A percentile compares a stretch with the other conserved stretches of the same genome.
These are phyloP conservation scores for Apostichopus japonicus DNA, from an alignment of 35 echinoderm and acorn worm species.

Conservation along the genomic window DNA sequence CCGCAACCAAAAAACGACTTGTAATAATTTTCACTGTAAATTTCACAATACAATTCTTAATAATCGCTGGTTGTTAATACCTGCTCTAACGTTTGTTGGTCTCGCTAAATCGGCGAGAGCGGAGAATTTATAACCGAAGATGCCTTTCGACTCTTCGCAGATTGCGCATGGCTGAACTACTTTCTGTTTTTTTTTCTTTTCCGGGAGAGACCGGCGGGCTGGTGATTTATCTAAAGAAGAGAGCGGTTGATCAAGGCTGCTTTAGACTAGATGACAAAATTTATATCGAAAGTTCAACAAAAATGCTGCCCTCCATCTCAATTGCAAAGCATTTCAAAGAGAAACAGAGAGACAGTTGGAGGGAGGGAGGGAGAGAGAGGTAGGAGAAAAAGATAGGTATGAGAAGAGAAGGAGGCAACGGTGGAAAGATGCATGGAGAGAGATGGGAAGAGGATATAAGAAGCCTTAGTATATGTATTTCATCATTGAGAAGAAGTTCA, in stretches of 20 bases:
- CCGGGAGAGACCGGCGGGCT: neutral
- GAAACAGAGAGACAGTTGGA: neutral
- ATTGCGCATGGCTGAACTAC: constrained; percentile 52
- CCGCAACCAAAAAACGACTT: too few species aligned
- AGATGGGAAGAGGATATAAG: too few species aligned
- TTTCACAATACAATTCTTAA: too few species aligned
- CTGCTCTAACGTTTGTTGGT: constrained; percentile 8
- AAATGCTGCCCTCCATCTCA: neutral
- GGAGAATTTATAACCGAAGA: constrained; percentile 18
- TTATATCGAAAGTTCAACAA: neutral
- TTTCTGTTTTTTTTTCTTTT: neutral
- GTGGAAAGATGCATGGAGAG: neutral
- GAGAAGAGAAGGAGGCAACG: neutral
- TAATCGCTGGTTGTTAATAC: neutral
- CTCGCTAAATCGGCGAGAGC: constrained; percentile 26
- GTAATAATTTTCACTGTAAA: too few species aligned
- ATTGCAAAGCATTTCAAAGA: neutral
- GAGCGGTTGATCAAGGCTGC: neutral
- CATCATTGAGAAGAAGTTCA: too few species aligned
- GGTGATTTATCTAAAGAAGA: constrained; percentile 36
- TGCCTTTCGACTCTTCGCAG: neutral
- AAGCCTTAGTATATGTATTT: too few species aligned
- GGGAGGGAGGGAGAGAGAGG: neutral
- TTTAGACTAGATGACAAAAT: neutral
- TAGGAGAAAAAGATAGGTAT: neutral